Percentiles rank a stretch among this genome's conserved stretches.
Evolutionary conservation across 1,140 invertebrate species (phyloP).

Genomic region (Sinonovacula constricta): DNA sequence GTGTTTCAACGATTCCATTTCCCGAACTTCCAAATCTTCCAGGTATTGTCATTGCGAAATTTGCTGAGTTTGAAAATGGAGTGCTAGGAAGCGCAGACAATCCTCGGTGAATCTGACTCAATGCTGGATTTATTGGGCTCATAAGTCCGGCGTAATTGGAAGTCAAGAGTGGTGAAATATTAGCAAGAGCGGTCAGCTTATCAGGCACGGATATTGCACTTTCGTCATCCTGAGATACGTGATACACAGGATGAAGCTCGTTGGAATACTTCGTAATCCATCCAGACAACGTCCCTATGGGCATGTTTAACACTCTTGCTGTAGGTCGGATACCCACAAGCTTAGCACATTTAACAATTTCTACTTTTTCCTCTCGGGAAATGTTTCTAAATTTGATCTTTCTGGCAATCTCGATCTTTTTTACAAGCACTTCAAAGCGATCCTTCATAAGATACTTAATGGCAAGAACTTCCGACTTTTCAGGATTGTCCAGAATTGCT

Average conservation of each 20-base stretch:
- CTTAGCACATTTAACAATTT: constrained; percentile 46
- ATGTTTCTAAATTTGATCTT: constrained; percentile 43
- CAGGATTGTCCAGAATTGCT: constrained; percentile 2
- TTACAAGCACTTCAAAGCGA: constrained; percentile 2
- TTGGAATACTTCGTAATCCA: constrained; percentile 46
- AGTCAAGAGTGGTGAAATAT: not conserved
- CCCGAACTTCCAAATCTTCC: not conserved
- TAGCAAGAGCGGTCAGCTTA: not conserved
- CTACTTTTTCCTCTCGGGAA: constrained; percentile 38
- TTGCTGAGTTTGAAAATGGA: not conserved
- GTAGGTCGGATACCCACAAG: constrained; percentile 45
- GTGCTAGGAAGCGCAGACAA: not conserved
- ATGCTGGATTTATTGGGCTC: not conserved
- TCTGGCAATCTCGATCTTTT: constrained; percentile 40
- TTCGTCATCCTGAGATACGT: not conserved
- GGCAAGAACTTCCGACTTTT: constrained; percentile 40
- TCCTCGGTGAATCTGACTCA: not conserved
- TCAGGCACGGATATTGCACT: not conserved
- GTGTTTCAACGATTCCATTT: not conserved
- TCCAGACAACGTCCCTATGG: constrained; percentile 43
- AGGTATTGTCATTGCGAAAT: not conserved
- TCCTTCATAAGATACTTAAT: constrained; percentile 35
- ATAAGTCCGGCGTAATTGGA: not conserved
- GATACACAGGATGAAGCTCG: constrained; percentile 26
- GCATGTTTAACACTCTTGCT: constrained; percentile 39